Evolutionary conservation across 2,113 vertebrate genomes (phyloP).

Genomic region (Cathartes aura): DNA sequence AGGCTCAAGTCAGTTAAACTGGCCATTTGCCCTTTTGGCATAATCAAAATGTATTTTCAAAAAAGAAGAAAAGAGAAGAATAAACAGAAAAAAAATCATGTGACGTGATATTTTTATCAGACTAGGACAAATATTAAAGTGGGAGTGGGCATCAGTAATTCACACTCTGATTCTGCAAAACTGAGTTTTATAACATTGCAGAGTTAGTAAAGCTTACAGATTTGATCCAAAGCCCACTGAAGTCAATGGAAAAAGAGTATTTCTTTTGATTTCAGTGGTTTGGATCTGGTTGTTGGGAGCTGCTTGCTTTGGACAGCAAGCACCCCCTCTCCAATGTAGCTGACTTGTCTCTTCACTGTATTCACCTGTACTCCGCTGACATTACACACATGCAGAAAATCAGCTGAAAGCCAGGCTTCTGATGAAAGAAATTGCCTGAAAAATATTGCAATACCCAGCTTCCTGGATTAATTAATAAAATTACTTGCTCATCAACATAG

Average conservation of each 20-base stretch:
- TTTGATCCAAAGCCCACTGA: neutral
- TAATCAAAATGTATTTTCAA: neutral
- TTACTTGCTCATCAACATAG: constrained; percentile 42
- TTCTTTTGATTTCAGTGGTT: neutral
- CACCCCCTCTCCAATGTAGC: neutral
- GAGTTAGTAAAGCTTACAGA: neutral
- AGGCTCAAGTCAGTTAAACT: neutral
- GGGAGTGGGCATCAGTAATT: neutral
- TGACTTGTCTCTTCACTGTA: neutral
- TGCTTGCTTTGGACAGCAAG: neutral
- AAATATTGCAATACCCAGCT: neutral
- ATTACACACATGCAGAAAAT: neutral
- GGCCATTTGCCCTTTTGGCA: constrained; percentile 11
- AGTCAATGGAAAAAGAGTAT: neutral
- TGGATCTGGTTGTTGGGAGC: neutral
- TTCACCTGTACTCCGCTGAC: neutral
- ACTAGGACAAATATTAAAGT: neutral
- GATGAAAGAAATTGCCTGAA: neutral
- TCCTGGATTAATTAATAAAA: constrained; percentile 49
- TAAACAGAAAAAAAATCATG: neutral
- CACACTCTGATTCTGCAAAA: neutral
- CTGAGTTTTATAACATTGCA: neutral
- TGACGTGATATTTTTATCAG: neutral
- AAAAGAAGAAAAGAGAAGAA: neutral
- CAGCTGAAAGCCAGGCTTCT: neutral